Conservation (phyloP, 2,888 invertebrate genomes). For the Latrodectus elegans region DNA sequence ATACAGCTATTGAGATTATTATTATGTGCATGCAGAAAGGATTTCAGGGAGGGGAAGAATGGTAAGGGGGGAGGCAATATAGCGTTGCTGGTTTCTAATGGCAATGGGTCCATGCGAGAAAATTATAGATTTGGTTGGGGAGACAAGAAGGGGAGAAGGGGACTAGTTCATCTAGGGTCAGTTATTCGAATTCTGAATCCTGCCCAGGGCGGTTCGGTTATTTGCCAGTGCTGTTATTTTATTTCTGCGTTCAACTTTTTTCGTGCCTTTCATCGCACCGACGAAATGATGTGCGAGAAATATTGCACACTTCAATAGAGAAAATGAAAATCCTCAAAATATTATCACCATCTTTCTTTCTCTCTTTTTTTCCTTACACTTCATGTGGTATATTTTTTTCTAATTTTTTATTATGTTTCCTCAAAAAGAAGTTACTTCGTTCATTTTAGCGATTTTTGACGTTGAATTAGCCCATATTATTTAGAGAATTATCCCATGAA, state of each 20-base stretch:
- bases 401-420: no score
- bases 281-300: not conserved
- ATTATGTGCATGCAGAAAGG: constrained; percentile 8
- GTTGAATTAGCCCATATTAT: no score
- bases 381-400: no score
- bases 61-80: not conserved
- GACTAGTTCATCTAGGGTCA: not conserved
- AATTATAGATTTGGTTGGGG: constrained; percentile 56
- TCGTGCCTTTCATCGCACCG: not conserved
- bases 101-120: constrained; percentile 50
- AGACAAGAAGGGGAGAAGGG: constrained; percentile 31
- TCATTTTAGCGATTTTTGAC: no score
- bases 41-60: not conserved
- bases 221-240: not conserved
- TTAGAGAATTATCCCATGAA: no score
- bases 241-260: not conserved
- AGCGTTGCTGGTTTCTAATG: constrained; percentile 24
- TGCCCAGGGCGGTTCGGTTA: not conserved
- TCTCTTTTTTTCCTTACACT: no score
- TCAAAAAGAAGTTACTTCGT: no score
- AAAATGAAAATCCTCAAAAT: not conserved
- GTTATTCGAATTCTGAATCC: not conserved
- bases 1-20: not conserved
- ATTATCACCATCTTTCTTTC: no score
- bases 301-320: not conserved